Conservation (phyloP, 64 coral and sea anemone genomes). For the Actinia equina region DNA sequence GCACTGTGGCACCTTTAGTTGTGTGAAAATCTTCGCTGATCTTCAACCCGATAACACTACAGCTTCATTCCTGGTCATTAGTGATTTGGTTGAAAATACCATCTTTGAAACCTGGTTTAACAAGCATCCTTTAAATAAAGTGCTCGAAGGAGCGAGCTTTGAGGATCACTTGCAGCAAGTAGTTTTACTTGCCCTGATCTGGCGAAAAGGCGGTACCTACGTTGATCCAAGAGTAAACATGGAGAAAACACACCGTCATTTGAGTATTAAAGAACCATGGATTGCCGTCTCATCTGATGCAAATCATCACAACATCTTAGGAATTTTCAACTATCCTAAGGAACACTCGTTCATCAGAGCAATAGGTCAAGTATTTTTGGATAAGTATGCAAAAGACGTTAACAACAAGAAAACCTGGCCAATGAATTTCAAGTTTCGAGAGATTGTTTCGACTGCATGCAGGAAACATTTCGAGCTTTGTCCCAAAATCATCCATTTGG, state of each 20-base stretch:
- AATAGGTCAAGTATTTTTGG: neutral
- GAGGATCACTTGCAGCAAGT: slow-evolving; percentile 45
- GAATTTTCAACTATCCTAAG: neutral
- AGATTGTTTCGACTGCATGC: neutral
- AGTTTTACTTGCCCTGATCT: neutral
- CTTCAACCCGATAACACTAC: neutral
- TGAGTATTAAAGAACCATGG: neutral
- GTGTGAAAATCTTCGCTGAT: too few species aligned
- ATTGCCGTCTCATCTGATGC: neutral
- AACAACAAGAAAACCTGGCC: neutral
- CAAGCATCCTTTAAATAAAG: slow-evolving; percentile 20
- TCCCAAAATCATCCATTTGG: neutral
- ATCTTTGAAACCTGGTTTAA: neutral
- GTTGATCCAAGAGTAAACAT: slow-evolving; percentile 9
- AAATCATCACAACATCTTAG: neutral
- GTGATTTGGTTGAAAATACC: neutral
- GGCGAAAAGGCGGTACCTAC: slow-evolving; percentile 9
- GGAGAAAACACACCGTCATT: neutral
- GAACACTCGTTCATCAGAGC: neutral
- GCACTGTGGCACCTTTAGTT: too few species aligned
- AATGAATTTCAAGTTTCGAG: neutral
- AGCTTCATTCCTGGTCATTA: slow-evolving; percentile 15
- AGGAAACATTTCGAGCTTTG: neutral
- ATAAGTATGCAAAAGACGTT: neutral
- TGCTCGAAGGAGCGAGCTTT: slow-evolving; percentile 2